Percentiles rank a stretch among this genome's conserved stretches.
Evolutionary conservation across 2,888 invertebrate species (phyloP).

Genomic region (Amphipoea lucens): DNA sequence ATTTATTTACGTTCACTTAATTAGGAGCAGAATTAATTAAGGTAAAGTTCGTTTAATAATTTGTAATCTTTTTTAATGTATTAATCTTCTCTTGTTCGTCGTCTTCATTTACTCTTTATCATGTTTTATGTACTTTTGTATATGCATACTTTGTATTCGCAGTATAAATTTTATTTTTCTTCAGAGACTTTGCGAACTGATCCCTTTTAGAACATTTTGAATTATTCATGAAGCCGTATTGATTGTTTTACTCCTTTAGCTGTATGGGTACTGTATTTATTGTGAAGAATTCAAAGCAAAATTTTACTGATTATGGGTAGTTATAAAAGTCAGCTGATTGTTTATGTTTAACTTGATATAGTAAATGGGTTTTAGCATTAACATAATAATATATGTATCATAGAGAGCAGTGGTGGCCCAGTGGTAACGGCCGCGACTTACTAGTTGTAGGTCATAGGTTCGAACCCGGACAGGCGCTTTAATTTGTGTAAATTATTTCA

Average conservation of each 20-base stretch:
- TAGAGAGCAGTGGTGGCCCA: too few relatives aligned
- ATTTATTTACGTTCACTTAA: conserved; percentile 45
- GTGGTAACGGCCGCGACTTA: too few relatives aligned
- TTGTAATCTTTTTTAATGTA: conserved; percentile 33
- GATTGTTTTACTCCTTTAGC: conserved; percentile 48
- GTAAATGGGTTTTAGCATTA: too few relatives aligned
- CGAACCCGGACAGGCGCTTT: too few relatives aligned
- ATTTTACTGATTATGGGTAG: too few relatives aligned
- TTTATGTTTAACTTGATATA: neutral
- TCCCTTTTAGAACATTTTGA: conserved; percentile 58
- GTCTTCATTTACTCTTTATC: conserved; percentile 16
- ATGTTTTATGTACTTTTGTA: conserved; percentile 23
- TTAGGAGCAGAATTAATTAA: conserved; percentile 9
- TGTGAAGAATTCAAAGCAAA: neutral
- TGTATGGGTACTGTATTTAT: conserved; percentile 22
- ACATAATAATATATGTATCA: neutral
- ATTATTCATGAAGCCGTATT: conserved; percentile 59
- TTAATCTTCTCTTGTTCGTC: conserved; percentile 10
- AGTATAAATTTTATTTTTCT: conserved; percentile 57
- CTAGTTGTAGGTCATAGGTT: too few relatives aligned
- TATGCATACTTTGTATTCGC: conserved; percentile 49
- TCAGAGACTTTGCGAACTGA: conserved; percentile 50
- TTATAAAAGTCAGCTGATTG: neutral
- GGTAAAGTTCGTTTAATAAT: conserved; percentile 12
- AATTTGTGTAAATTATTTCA: too few relatives aligned